Conservation (phyloP, 2,888 invertebrate species). For the Aspidapion aeneum region DNA sequence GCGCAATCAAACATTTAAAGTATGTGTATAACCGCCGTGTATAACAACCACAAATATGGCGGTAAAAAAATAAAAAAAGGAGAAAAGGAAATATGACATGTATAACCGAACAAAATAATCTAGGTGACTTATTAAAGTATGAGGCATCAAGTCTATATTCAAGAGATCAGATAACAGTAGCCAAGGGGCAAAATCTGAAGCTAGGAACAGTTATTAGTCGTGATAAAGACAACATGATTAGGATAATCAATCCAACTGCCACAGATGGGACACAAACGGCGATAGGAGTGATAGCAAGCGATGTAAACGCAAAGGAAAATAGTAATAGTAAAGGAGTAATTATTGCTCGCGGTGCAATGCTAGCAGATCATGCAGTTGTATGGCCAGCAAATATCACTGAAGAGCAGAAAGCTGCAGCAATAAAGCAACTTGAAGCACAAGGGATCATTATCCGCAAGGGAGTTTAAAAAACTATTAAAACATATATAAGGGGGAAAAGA, state of each 20-base stretch:
- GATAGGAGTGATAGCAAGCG: conserved; percentile 2
- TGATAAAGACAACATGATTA: conserved; percentile 4
- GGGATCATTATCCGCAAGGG: conserved; percentile 12
- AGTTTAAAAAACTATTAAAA: conserved; percentile 7
- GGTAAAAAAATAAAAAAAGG: no score
- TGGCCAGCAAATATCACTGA: conserved; percentile 13
- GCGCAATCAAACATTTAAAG: background rate
- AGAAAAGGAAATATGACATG: no score
- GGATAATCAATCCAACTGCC: conserved; percentile 13
- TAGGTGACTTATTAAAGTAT: no score
- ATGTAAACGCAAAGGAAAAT: conserved; percentile 6
- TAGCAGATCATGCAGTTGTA: conserved; percentile 8
- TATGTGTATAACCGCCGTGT: no score
- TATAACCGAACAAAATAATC: no score
- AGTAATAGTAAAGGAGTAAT: conserved; percentile 8
- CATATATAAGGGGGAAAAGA: conserved; percentile 6
- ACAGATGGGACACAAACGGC: conserved; percentile 12
- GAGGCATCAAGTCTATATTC: no score
- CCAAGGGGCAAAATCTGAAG: no score
- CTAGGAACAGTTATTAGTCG: no score
- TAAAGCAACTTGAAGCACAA: conserved; percentile 15
- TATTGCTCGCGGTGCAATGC: conserved; percentile 5
- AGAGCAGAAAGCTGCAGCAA: conserved; percentile 14
- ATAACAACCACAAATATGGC: no score
- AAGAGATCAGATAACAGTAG: no score